phyloP scores from a whole-genome alignment of 2,888 invertebrate genomes.

The Deilephila porcellus region DNA sequence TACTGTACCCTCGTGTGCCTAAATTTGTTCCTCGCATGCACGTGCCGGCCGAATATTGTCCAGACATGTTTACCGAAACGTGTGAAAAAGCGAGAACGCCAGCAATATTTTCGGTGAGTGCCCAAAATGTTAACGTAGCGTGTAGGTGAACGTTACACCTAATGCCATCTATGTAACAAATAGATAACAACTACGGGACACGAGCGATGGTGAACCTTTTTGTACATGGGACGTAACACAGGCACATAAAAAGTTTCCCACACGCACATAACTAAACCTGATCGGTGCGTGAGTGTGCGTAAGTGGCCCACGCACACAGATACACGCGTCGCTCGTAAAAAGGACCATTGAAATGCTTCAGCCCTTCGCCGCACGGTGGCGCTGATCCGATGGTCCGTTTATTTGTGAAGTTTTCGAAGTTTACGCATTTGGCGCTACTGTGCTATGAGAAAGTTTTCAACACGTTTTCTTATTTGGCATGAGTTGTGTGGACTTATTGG shows the following conservation, averaged over 20 bases:
- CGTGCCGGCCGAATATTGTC: constrained; percentile 63
- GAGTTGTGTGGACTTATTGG: constrained; percentile 54
- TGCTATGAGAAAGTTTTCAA: constrained; percentile 61
- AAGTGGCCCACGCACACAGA: constrained; percentile 69
- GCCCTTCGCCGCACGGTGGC: constrained; percentile 81
- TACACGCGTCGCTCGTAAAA: constrained; percentile 61
- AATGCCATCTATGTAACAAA: constrained; percentile 77
- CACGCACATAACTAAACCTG: constrained; percentile 70
- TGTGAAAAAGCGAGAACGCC: constrained; percentile 59
- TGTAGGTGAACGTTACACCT: constrained; percentile 56
- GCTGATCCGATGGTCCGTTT: constrained; percentile 69
- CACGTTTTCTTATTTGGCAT: constrained; percentile 60
- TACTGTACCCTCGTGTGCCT: constrained; percentile 68
- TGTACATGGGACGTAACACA: constrained; percentile 72
- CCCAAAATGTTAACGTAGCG: constrained; percentile 43
- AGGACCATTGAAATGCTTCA: constrained; percentile 79
- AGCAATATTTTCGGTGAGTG: constrained; percentile 67
- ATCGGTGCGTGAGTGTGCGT: constrained; percentile 70
- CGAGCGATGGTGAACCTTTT: constrained; percentile 58
- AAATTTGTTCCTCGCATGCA: constrained; percentile 65
- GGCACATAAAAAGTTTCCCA: constrained; percentile 68
- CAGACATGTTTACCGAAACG: constrained; percentile 66
- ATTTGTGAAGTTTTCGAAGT: constrained; percentile 51
- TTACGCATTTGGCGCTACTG: constrained; percentile 71
- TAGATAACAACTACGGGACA: constrained; percentile 69